Conservation (phyloP, 2,113 vertebrate species). For the Antechinus flavipes region DNA sequence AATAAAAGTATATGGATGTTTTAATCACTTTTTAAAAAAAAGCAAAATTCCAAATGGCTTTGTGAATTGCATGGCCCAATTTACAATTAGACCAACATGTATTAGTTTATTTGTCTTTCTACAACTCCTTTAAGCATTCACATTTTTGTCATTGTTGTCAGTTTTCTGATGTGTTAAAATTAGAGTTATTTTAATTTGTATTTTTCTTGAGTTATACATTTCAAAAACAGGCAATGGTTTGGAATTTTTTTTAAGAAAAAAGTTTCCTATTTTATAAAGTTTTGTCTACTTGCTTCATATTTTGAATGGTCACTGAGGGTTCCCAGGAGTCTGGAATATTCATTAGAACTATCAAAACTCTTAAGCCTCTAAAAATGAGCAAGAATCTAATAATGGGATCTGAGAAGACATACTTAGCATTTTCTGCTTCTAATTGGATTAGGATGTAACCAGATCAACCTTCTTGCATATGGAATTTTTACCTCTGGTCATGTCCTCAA, state of each 20-base stretch:
- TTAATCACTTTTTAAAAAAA: not conserved
- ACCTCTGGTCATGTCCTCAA: conserved; percentile 51
- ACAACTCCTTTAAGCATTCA: not conserved
- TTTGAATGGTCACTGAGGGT: conserved; percentile 61
- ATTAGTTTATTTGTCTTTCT: not conserved
- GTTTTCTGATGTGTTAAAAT: not conserved
- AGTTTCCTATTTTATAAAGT: conserved; percentile 66
- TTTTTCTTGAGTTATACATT: not conserved
- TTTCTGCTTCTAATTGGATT: conserved; percentile 72
- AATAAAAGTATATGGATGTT: not conserved
- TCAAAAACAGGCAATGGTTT: not conserved
- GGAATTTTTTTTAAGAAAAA: conserved; percentile 38
- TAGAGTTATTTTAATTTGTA: not conserved
- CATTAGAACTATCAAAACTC: conserved; percentile 66
- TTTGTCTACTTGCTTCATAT: conserved; percentile 67
- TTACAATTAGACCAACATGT: not conserved
- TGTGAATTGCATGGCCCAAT: not conserved
- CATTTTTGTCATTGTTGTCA: not conserved
- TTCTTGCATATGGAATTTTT: conserved; percentile 57
- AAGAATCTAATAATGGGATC: conserved; percentile 59
- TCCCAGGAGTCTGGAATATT: conserved; percentile 69
- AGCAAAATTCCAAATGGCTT: not conserved
- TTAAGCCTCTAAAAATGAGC: conserved; percentile 72
- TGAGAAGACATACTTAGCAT: conserved; percentile 65
- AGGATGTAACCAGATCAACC: conserved; percentile 58